Evolutionary conservation across 2,888 invertebrate species (phyloP), one percentile per base, ranked within the genome.

Genomic region (Sesia apiformis): DNA sequence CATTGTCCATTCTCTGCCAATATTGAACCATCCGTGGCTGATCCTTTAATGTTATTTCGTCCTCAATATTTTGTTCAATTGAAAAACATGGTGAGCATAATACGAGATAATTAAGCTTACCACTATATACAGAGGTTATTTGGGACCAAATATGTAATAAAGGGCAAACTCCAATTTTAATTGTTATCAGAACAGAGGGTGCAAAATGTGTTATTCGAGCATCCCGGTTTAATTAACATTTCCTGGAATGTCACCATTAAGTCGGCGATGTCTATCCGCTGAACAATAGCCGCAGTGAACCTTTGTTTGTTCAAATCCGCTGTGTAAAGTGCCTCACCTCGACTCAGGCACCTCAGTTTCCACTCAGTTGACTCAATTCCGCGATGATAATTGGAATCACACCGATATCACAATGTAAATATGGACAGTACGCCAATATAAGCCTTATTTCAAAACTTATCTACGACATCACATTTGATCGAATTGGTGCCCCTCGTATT

Each of bases 191-290:
- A 46, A 46, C 63, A 58, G 64, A 62, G 67, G 64, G 66, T 70
- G 70, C 69, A 76, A 76, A 74, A 65, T 74, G 75, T 76, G 76
- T 74, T 73, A 75, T 75, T 74, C 70, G 67, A 65, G 64, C 67
- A 73, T 73, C 74, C 76, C 74, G 76, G 72, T 78, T 83, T 84
- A 85, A 86, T 85, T 83, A 85, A 85, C 78, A 73, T 80, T 83
- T 81, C 78, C 83, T 81, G 77, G 75, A 76, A 79, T 84, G 85
- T 84, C 81, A 82, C 77, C 78, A 83, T 85, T 84, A 84, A 81
- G 78, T 72, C 76, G 63, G 65, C 65, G 77, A 50, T 50, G 50
- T 38, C 39, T 38, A n/a, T 7, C 71, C 73, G 60, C 62, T 63
- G 46, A 39, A 71, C 67, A 71, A 69, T 69, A 60, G 62, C 56